These are phyloP conservation scores for Camponotus floridanus DNA, from an alignment of 1,140 invertebrate genomes.

Conservation along the genomic window DNA sequence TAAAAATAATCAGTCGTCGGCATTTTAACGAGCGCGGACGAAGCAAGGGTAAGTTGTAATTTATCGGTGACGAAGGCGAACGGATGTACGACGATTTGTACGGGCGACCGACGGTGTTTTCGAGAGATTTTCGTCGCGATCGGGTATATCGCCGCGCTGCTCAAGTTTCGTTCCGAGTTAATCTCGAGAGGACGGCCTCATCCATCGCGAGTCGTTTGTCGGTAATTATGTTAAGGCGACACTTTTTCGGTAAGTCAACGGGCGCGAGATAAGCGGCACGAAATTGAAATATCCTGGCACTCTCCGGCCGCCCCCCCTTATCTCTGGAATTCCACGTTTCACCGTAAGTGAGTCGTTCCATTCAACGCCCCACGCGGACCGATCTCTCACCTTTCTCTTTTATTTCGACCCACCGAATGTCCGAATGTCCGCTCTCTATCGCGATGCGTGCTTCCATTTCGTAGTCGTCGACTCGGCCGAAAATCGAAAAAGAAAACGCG, in stretches of 20 bases:
- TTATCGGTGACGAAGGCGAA: conserved; percentile 28
- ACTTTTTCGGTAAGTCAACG: conserved; percentile 62
- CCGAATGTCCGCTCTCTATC: conserved; percentile 14
- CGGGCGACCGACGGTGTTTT: conserved; percentile 24
- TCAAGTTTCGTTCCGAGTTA: conserved; percentile 58
- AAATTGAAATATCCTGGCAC: conserved; percentile 75
- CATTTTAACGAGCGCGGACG: conserved; percentile 49
- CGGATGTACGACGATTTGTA: conserved; percentile 43
- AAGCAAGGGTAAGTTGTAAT: background rate
- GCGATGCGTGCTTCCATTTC: background rate
- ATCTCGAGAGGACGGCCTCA: conserved; percentile 66
- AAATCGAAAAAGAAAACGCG: background rate
- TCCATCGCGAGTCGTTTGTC: conserved; percentile 71
- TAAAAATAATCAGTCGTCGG: conserved; percentile 35
- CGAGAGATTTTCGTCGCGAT: conserved; percentile 44
- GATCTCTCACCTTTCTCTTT: conserved; percentile 59
- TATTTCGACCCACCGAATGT: conserved; percentile 10
- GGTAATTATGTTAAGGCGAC: conserved; percentile 74
- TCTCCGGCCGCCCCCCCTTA: conserved; percentile 59
- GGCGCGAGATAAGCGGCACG: conserved; percentile 68
- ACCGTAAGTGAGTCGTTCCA: conserved; percentile 69
- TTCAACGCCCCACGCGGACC: conserved; percentile 30
- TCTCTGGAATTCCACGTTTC: conserved; percentile 74
- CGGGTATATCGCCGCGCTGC: conserved; percentile 15
- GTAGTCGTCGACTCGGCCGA: background rate